Conservation (phyloP, 2,113 vertebrate genomes). For the Eolophus roseicapilla region DNA sequence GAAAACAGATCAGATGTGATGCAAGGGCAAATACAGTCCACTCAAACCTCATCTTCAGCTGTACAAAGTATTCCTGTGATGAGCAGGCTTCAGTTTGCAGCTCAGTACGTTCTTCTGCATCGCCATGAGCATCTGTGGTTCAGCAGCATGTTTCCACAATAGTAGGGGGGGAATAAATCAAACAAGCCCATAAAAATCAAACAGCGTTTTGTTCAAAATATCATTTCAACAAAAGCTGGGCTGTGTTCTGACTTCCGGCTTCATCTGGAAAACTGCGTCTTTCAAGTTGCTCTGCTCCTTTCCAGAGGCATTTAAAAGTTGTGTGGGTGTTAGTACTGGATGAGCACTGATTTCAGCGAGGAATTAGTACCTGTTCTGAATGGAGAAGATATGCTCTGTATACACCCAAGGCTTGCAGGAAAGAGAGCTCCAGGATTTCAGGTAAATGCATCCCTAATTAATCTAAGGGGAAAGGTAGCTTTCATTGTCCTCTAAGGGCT, state of each 20-base stretch:
- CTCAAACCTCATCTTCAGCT: not conserved
- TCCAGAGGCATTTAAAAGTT: not conserved
- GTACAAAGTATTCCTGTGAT: not conserved
- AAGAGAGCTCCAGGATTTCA: conserved; percentile 24
- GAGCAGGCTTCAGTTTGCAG: not conserved
- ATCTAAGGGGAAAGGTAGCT: conserved; percentile 8
- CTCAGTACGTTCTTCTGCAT: not conserved
- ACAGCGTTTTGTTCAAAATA: not conserved
- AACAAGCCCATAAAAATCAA: not conserved
- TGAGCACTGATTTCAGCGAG: not conserved
- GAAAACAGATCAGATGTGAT: not conserved
- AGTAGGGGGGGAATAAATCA: not conserved
- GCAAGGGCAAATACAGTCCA: not conserved
- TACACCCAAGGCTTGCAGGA: not conserved
- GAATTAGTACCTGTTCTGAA: conserved; percentile 55
- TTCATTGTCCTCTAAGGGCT: not conserved
- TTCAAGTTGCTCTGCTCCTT: not conserved
- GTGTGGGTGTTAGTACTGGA: not conserved
- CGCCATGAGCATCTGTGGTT: not conserved
- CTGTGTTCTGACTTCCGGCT: not conserved
- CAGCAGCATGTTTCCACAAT: not conserved
- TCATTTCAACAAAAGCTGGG: not conserved
- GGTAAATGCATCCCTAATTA: conserved; percentile 38
- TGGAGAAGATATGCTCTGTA: conserved; percentile 5
- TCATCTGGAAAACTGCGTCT: not conserved